A percentile compares a stretch with the other conserved stretches of the same genome.
Evolutionary conservation across 2,888 invertebrate genomes (phyloP).

Genomic region (Mesoligia furuncula): DNA sequence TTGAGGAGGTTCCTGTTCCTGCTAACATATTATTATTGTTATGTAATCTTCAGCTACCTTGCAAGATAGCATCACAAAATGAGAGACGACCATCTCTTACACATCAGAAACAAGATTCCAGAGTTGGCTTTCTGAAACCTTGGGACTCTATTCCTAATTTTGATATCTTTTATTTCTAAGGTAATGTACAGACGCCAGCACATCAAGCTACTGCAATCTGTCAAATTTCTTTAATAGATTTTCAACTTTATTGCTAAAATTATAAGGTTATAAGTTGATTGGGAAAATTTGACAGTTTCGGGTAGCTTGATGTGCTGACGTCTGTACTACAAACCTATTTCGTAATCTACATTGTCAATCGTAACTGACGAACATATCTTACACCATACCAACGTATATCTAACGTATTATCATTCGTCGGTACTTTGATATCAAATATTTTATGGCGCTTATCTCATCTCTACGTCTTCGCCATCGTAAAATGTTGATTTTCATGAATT

Average conservation of each 20-base stretch:
- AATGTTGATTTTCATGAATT: conserved; percentile 54
- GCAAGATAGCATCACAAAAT: background rate
- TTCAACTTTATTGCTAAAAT: no score
- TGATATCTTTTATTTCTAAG: background rate
- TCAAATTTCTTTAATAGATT: no score
- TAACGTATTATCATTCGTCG: conserved; percentile 52
- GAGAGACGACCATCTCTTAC: background rate
- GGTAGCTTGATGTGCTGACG: no score
- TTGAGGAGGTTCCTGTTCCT: background rate
- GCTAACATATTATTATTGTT: background rate
- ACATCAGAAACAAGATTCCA: background rate
- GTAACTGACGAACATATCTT: conserved; percentile 40
- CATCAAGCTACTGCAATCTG: no score
- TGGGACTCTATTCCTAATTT: background rate
- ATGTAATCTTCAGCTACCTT: background rate
- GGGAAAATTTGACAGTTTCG: no score
- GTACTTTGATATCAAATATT: conserved; percentile 61
- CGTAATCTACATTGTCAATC: conserved; percentile 47
- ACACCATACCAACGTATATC: conserved; percentile 41
- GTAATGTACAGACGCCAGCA: background rate
- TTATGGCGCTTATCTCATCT: conserved; percentile 54
- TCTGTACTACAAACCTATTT: conserved; percentile 35
- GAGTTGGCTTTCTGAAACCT: background rate
- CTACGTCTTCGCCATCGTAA: conserved; percentile 37
- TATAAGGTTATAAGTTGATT: no score